Conservation (phyloP, 2,888 invertebrate genomes). For the Asteroscopus sphinx region DNA sequence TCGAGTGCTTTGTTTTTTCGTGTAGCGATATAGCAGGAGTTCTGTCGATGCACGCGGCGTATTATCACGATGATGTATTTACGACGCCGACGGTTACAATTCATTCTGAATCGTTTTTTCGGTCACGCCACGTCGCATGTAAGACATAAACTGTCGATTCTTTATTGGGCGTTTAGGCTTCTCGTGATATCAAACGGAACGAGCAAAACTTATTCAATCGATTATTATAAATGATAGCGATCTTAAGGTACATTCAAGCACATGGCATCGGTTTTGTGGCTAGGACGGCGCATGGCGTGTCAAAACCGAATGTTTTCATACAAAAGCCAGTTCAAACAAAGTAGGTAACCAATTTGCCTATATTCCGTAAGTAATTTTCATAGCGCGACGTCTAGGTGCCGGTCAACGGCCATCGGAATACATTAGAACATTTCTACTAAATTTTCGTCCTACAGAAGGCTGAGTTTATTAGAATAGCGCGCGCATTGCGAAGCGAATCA, state of each 20-base stretch:
- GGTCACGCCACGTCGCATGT: slow-evolving; percentile 89
- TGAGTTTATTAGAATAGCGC: slow-evolving; percentile 88
- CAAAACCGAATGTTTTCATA: slow-evolving; percentile 48
- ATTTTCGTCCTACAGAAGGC: slow-evolving; percentile 90
- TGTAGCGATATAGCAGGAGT: slow-evolving; percentile 62
- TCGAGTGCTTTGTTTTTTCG: slow-evolving; percentile 63
- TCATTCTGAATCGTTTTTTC: slow-evolving; percentile 85
- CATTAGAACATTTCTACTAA: slow-evolving; percentile 89
- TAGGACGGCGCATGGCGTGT: slow-evolving; percentile 60
- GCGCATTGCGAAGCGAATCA: slow-evolving; percentile 83
- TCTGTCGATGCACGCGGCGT: slow-evolving; percentile 75
- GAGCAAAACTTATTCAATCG: slow-evolving; percentile 72
- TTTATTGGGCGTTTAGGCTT: slow-evolving; percentile 80
- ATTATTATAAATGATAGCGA: slow-evolving; percentile 75
- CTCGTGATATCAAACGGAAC: slow-evolving; percentile 76
- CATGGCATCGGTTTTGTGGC: slow-evolving; percentile 65
- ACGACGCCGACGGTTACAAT: slow-evolving; percentile 79
- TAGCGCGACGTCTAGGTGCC: slow-evolving; percentile 71
- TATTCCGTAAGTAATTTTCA: slow-evolving; percentile 64
- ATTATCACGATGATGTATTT: slow-evolving; percentile 86
- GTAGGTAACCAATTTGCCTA: slow-evolving; percentile 65
- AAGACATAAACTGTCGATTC: slow-evolving; percentile 82
- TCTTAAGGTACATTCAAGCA: slow-evolving; percentile 72
- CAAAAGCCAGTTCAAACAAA: slow-evolving; percentile 45
- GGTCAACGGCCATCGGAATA: slow-evolving; percentile 88